Base-by-base conservation (phyloP, 2,113 vertebrate genomes). In the Gasterosteus nipponicus region DNA sequence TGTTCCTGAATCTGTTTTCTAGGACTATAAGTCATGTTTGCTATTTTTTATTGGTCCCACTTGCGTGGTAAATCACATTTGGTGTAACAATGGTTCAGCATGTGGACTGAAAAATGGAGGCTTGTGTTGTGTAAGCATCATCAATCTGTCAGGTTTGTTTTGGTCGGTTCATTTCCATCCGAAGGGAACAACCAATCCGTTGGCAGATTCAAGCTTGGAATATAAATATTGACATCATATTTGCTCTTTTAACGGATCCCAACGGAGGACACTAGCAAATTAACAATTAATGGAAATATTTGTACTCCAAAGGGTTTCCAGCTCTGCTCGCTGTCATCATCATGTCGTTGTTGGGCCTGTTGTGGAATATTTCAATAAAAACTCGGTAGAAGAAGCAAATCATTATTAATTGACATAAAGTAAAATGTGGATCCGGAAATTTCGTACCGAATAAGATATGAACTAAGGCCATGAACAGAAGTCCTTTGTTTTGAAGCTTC, bases 41-140 rank as follows among this genome's bases (percentile, higher is more conserved):
- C 47, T 69, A 14, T 63, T 85, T 82, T 49, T 73, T 90, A 86
- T 85, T 77, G 83, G 69, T 85, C 87, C 81, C 85, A 19, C 41
- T 77, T 53, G 83, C 64, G 63, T 51, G 56, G 41, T 88, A 84
- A 80, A 89, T 90, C 84, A 87, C 62, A 26, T 51, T 29, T 29
- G 60, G 41, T 29, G 72, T 86, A 87, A 89, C 53, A 82, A 82
- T 54, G 47, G 61, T 65, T 74, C 29, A 82, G 46, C 61, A 33
- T 72, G 75, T 6, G 15, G 80, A 81, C 77, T 80, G 68, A 79
- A 70, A 86, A 74, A 70, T 66, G 66, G 67, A 60, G 63, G 42
- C 75, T 80, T 80, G 67, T 77, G 58, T 81, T 71, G 77, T 65
- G 62, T 51, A 53, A 71, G 58, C 12, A 70, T 56, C 73, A 87